Conservation (phyloP, 2,797 vertebrate species). For the Merluccius polli region DNA sequence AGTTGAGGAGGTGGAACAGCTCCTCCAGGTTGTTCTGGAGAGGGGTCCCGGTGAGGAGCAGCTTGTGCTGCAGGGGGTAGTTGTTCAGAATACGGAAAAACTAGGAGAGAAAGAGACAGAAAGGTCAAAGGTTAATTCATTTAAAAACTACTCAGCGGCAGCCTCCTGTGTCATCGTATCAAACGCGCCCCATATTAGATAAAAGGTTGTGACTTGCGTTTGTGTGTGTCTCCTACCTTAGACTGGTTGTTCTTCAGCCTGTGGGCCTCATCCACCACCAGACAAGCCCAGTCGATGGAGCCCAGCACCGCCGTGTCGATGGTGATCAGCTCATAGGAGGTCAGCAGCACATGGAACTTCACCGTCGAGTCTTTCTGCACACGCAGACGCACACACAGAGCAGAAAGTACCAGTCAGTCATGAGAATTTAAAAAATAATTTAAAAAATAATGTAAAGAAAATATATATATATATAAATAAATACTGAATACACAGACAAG, state of each 20-base stretch:
- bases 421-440: too few species aligned
- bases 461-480: too few species aligned
- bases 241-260: conserved; percentile 97
- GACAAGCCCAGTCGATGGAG: conserved; percentile 97
- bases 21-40: conserved; percentile 97
- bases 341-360: conserved; percentile 94
- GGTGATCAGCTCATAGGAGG: conserved; percentile 95
- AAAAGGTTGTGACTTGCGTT: too few species aligned
- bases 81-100: conserved; percentile 96
- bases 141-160: too few species aligned
- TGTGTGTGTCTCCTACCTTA: conserved; percentile 73
- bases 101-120: conserved; percentile 55
- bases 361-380: conserved; percentile 92
- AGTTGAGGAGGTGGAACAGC: conserved; percentile 95
- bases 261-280: conserved; percentile 97
- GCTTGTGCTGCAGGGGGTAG: conserved; percentile 94
- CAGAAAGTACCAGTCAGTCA: too few species aligned
- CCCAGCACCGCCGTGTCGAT: conserved; percentile 94
- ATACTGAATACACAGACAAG: too few species aligned
- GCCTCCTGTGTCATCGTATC: too few species aligned
- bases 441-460: too few species aligned
- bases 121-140: neutral
- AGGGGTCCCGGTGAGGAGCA: conserved; percentile 93
- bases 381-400: neutral
- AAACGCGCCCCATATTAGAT: too few species aligned